Evolutionary conservation across 2,113 vertebrate genomes (phyloP), one percentile per base, ranked within the genome.

Genomic region (Phyllostomus discolor): DNA sequence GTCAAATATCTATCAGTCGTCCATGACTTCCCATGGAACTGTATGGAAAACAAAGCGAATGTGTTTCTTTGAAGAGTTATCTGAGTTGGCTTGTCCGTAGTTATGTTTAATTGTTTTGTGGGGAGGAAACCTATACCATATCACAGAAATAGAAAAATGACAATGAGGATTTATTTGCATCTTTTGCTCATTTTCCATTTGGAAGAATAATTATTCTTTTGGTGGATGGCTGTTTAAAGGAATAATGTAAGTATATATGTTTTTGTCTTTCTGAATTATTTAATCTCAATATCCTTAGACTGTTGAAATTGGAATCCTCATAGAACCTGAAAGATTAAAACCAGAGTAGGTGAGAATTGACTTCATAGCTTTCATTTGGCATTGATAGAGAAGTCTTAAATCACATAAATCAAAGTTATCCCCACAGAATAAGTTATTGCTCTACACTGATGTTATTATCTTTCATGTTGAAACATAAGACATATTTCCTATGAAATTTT

Each of bases 401-500:
- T 95, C 67, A 75, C 2, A 10, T 19, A 84, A 94, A 80, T 75
- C 28, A 89, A 66, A 16, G 12, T 89, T 83, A 70, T 33, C 38
- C 20, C 11, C 38, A 73, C 50, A 82, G 50, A 94, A 35, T 86
- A 79, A 57, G 41, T 64, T 69, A 33, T 83, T 93, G 4, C 69
- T 70, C 4, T 69, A 57, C 10, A 92, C 16, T 81, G 50, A 84
- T 90, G 19, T 48, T 82, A 38, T 19, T 86, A 41, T 72, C 46
- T 62, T 95, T 95, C 59, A 69, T 78, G 59, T 92, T 22, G 82
- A 95, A 92, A 86, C n/a, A 6, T 33, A 70, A 89, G 41, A 31
- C 26, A 17, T n/a, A 66, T 57, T 96, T 94, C 54, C 50, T 83
- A n/a, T 54, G 73, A 86, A 96, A 96, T 76, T 31, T 28, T 86